Conservation (phyloP, 2,113 vertebrate genomes). For the Sturnira hondurensis region DNA sequence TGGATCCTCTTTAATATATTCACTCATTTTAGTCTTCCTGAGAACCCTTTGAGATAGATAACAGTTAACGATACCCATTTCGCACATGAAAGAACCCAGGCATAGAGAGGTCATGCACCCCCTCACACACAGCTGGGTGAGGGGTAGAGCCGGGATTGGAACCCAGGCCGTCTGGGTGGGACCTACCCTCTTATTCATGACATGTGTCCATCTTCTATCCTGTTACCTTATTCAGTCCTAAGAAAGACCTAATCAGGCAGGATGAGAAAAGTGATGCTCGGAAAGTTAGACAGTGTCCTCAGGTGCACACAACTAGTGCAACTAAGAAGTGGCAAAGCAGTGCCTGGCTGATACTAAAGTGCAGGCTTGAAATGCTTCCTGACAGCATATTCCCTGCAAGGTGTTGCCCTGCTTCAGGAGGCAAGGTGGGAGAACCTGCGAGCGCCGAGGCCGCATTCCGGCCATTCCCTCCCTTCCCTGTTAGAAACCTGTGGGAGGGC, state of each 20-base stretch:
- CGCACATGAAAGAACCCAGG: background rate
- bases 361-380: background rate
- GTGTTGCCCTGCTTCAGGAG: too few species aligned
- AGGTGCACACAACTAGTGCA: too few species aligned
- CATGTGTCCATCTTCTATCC: background rate
- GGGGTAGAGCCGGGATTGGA: background rate
- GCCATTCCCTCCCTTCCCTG: background rate
- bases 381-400: too few species aligned
- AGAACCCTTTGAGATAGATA: background rate
- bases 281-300: background rate
- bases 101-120: background rate
- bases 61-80: background rate
- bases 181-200: background rate
- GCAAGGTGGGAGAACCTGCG: rapidly evolving
- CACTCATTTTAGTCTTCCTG: background rate
- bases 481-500: background rate
- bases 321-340: background rate
- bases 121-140: background rate
- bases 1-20: background rate
- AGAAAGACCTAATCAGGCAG: background rate
- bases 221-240: background rate
- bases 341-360: too few species aligned
- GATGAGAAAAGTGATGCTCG: background rate
- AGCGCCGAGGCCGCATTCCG: background rate
- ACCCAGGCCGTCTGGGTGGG: background rate